Conservation (phyloP, 2,888 invertebrate genomes). For the Coecobrya sp. region DNA sequence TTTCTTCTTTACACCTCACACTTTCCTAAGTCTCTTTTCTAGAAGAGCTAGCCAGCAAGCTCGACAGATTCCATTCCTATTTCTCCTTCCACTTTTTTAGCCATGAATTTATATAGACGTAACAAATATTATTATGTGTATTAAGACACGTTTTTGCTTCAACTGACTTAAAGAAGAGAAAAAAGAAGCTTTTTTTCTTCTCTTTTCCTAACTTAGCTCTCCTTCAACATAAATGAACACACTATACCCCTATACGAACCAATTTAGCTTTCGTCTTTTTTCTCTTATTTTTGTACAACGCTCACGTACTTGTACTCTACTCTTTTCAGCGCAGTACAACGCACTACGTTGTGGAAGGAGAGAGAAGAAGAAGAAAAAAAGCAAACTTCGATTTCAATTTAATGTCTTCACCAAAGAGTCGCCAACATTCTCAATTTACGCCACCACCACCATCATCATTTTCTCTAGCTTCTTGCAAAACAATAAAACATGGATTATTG, state of each 20-base stretch:
- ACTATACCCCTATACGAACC: too few species aligned
- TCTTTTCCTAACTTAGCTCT: constrained; percentile 6
- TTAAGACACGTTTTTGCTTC: constrained; percentile 63
- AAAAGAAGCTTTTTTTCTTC: constrained; percentile 39
- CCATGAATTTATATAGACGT: constrained; percentile 44
- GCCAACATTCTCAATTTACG: constrained; percentile 79
- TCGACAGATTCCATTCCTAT: constrained; percentile 34
- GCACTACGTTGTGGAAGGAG: background rate
- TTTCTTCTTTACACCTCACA: constrained; percentile 38
- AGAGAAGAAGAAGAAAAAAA: constrained; percentile 63
- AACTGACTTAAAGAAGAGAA: constrained; percentile 34
- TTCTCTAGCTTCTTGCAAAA: constrained; percentile 73
- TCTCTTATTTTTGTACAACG: constrained; percentile 63
- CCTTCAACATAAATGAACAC: constrained; percentile 24
- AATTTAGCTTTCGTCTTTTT: constrained; percentile 35
- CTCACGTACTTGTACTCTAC: constrained; percentile 71
- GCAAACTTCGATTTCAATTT: constrained; percentile 81
- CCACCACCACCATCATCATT: constrained; percentile 52
- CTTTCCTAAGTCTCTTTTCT: background rate
- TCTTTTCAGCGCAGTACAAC: constrained; percentile 34
- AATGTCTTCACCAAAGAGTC: constrained; percentile 81
- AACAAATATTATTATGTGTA: constrained; percentile 52
- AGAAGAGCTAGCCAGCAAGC: background rate
- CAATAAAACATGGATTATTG: constrained; percentile 82
- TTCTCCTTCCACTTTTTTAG: constrained; percentile 34